Evolutionary conservation across 2,797 vertebrate genomes (phyloP), one percentile per base, ranked within the genome.

Genomic region (Mormyrus proboscirostris): DNA sequence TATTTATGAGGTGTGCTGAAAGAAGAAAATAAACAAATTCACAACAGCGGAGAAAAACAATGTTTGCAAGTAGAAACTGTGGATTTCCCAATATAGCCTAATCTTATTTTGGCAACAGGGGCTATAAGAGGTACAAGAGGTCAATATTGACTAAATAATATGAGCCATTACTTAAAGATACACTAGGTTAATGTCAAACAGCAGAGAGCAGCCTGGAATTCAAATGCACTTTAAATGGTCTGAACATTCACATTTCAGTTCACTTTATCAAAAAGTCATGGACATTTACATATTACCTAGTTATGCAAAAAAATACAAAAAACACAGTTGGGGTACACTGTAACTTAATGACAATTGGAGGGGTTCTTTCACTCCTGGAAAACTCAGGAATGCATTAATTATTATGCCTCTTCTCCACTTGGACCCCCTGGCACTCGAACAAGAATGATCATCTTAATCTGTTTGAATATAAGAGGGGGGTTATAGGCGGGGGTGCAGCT

Each of bases 111-210:
- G 69, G 86, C 50, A 76, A 87, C 49, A 38, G 22, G 57, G 62
- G 85, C 85, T 76, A 65, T 49, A 41, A 55, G 49, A 49, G 83
- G 89, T 38, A 33, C 62, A 82, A 79, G 33, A 14, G 59, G 47
- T 73, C 57, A 22, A 57, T 89, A 87, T 82, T 89, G 65, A 87
- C 85, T 82, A 57, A 33, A 87, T 89, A 57, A 87, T 79, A 89
- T 76, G 33, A 87, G 69, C 14, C 50, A 47, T 59, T 69, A 57
- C 41, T 82, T 69, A 87, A 87, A 33, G 85, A 49, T 79, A 79
- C 41, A 65, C 85, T 86, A 89, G 47, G n/a, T 87, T 50, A 86
- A 69, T 29, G 57, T 22, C 59, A 87, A 50, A 50, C 25, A 51
- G 83, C 85, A 59, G 59, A 87, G 14, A 22, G 50, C 50, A 55